Base-by-base conservation (phyloP, 2,888 invertebrate species). In the Himalopsyche japonica region DNA sequence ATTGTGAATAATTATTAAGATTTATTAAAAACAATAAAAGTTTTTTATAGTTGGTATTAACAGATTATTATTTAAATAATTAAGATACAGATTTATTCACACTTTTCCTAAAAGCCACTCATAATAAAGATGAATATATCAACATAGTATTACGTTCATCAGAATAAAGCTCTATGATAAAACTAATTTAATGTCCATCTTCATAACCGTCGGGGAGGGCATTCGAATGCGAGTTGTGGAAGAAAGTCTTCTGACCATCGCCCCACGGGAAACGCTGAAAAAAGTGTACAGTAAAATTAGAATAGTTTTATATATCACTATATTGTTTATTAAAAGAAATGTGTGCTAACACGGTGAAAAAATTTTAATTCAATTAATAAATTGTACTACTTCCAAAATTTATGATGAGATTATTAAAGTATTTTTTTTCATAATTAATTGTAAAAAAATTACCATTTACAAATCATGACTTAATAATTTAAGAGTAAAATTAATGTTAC, bases 251-350 rank as follows among this genome's bases (percentile, higher is more conserved):
- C 90, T 95, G 95, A 87, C 98, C 98, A 89, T 98, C 98, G 88
- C 98, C 97, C 98, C 98, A 98, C 82, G 98, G 98, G 93, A 97
- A 98, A 87, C 95, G 94, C 95, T 95, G 92, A 64, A 92, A 43
- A 92, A 87, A 86, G 80, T 15, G 7, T 20, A 80, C 37, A 43
- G 3, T 43, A 34, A 18, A 7, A 82, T 20, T 57, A 79, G 49
- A 20, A 57, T 20, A 34, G 8, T 34, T n/a, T 30, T 78, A 57
- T 34, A 79, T 18, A 15, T 15, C 15, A 27, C 27, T 8, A n/a
- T n/a, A n/a, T n/a, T n/a, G n/a, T n/a, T n/a, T n/a, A n/a, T n/a
- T n/a, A n/a, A n/a, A n/a, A n/a, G n/a, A n/a, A n/a, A n/a, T n/a
- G n/a, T n/a, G n/a, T n/a, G n/a, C n/a, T n/a, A n/a, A n/a, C n/a